These are phyloP conservation scores for Melanargia galathea DNA, from an alignment of 2,888 invertebrate species.

Conservation along the genomic window DNA sequence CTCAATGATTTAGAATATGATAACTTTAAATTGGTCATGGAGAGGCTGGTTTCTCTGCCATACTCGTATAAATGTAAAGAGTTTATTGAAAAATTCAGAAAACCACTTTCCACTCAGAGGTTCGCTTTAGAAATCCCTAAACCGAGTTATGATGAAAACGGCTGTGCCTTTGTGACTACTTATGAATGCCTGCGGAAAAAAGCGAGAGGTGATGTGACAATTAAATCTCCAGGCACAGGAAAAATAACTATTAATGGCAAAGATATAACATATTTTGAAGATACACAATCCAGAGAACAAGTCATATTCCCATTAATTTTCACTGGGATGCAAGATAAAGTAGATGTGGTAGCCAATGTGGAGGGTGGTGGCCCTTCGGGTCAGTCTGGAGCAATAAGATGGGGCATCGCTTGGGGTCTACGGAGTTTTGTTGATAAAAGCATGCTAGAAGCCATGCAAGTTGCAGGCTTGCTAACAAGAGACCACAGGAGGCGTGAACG, in stretches of 20 bases:
- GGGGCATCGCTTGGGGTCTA: constrained; percentile 92
- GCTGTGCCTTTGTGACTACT: constrained; percentile 86
- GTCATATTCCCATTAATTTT: constrained; percentile 94
- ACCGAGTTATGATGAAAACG: constrained; percentile 86
- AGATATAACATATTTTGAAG: constrained; percentile 89
- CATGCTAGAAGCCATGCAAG: constrained; percentile 91
- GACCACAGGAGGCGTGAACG: constrained; percentile 91
- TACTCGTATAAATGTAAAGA: constrained; percentile 87
- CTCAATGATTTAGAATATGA: constrained; percentile 87
- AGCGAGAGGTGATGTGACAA: constrained; percentile 89
- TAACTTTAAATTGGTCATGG: constrained; percentile 87
- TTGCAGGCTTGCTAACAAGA: constrained; percentile 93
- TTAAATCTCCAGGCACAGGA: constrained; percentile 91
- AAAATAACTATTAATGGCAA: constrained; percentile 90
- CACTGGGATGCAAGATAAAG: constrained; percentile 86
- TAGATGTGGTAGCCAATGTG: constrained; percentile 92
- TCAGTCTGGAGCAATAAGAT: constrained; percentile 94
- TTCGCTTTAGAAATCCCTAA: constrained; percentile 85
- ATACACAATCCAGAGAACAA: constrained; percentile 88
- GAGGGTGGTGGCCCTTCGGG: constrained; percentile 88
- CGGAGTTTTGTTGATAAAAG: constrained; percentile 90
- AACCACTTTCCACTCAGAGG: constrained; percentile 81
- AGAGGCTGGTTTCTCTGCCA: constrained; percentile 86
- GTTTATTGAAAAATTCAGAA: constrained; percentile 88
- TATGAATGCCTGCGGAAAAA: constrained; percentile 88